Evolutionary conservation across 2,797 vertebrate species (phyloP), one percentile per base, ranked within the genome.

Genomic region (Tokudaia muenninki): DNA sequence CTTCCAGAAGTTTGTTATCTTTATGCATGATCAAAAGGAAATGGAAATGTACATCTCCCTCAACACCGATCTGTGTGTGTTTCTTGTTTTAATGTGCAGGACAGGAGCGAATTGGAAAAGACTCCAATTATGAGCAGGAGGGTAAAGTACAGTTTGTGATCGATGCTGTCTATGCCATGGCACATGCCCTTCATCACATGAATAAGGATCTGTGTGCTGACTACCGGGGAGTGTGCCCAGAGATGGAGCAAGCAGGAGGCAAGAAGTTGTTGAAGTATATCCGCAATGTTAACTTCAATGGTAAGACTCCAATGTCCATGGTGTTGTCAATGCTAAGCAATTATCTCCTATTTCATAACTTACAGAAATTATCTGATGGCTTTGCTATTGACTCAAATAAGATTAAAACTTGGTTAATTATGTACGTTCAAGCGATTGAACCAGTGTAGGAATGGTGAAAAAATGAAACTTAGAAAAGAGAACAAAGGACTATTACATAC

Each of bases 61-160:
- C 52, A 97, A 94, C 37, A 82, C 93, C 92, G 57, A 17, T 79
- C 41, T 96, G 22, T 59, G 14, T 97, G 17, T 90, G 21, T 90
- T 74, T 78, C 72, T 94, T 70, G 52, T 96, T 96, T 94, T 80
- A 24, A 87, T 81, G 50, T 98, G 97, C 98, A 99, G 99, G 99
- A 84, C 99, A 99, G 98, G 99, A 99, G 98, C 99, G 99, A 92
- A 99, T 99, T 74, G 99, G 99, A 86, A 99, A 99, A 34, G 99
- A 99, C 98, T 99, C 99, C 22, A 99, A 98, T 96, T 99, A 99
- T 31, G 99, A 99, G 98, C 99, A 99, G 98, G 99, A 99, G 94
- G 99, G 99, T 55, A 99, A 99, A 98, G 99, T 99, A 91, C 99
- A 99, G 98, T 99, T 99, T n/a, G 99, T 99, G 97, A 99, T 99